Evolutionary conservation across 2,797 vertebrate species (phyloP), one percentile per base, ranked within the genome.

Genomic region (Danio kyathit): DNA sequence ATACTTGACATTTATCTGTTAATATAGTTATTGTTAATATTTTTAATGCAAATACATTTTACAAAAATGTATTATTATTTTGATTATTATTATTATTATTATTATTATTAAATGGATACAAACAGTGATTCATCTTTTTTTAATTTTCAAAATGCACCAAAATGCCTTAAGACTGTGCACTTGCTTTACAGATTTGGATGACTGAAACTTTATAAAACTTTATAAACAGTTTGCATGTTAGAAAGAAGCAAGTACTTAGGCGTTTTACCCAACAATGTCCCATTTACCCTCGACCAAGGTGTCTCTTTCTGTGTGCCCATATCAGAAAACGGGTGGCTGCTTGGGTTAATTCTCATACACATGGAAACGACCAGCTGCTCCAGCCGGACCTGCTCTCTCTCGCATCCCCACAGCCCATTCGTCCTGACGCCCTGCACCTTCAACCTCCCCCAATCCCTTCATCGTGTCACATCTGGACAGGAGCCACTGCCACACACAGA

Each of bases 401-500:
- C 46, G 9, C 57, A 78, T 63, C 76, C 83, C 71, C 21, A 44
- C 67, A 73, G 83, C 67, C 60, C 21, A 44, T 83, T 76, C 38
- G 72, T 79, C 74, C 72, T 61, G 60, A 67, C 38, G 71, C 59
- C 54, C 74, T 66, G 74, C 64, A 83, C 82, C 79, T 79, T 80
- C 67, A 52, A 57, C n/a, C 61, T 66, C 70, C 63, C 64, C 67
- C 41, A 21, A 49, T 64, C 78, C 56, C 74, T 81, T 77, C 51
- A 79, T 88, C 86, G 93, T 94, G 93, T 94, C 95, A 96, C 95
- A 97, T 96, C 94, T 97, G 96, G 96, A 95, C 93, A 92, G 86
- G 92, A 92, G 95, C 89, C 87, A 91, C 90, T 89, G 88, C 91
- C 91, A 89, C 89, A 85, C 82, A 83, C 86, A 86, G 87, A 87